A percentile compares a stretch with the other conserved stretches of the same genome.
Conservation (phyloP, 2,797 vertebrate species). For the Mallotus villosus region DNA sequence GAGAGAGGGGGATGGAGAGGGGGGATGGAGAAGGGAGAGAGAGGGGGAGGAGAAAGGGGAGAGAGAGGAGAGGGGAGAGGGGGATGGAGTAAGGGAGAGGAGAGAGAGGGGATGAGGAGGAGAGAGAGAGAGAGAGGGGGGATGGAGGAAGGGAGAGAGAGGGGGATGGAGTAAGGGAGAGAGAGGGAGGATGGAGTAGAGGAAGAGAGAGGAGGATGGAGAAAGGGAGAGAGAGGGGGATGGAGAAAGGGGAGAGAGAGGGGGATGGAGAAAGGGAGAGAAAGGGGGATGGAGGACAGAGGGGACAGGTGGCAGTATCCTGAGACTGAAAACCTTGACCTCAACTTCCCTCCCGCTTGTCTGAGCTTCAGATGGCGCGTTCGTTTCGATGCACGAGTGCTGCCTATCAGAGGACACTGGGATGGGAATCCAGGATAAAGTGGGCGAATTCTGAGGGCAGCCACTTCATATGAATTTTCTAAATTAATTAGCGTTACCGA, state of each 20-base stretch:
- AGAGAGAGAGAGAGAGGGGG: slow-evolving; percentile 12
- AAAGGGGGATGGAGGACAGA: slow-evolving; percentile 10
- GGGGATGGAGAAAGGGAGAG: slow-evolving; percentile 14
- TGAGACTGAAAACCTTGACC: no score
- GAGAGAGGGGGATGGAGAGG: slow-evolving; percentile 1
- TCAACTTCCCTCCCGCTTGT: no score
- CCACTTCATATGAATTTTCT: no score
- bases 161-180: slow-evolving; percentile 23
- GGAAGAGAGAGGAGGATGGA: slow-evolving; percentile 19
- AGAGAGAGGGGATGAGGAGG: slow-evolving; percentile 1
- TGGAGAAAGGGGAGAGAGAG: background rate
- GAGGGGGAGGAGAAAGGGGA: slow-evolving; percentile 30
- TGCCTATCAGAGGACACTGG: no score
- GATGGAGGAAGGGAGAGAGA: slow-evolving; percentile 16
- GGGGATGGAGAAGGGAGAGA: no score
- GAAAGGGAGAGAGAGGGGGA: slow-evolving; percentile 17
- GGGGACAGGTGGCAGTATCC: slow-evolving; percentile 35
- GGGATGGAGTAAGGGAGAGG: slow-evolving; percentile 20
- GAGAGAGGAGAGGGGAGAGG: no score
- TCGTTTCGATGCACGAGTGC: no score
- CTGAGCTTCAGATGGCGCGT: no score
- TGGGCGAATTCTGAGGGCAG: slow-evolving; percentile 21
- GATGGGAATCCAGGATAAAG: slow-evolving; percentile 32
- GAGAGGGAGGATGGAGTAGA: slow-evolving; percentile 10
- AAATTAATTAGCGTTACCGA: no score